These are phyloP conservation scores for Barypeithes pellucidus DNA, from an alignment of 2,888 invertebrate genomes.

Conservation along the genomic window DNA sequence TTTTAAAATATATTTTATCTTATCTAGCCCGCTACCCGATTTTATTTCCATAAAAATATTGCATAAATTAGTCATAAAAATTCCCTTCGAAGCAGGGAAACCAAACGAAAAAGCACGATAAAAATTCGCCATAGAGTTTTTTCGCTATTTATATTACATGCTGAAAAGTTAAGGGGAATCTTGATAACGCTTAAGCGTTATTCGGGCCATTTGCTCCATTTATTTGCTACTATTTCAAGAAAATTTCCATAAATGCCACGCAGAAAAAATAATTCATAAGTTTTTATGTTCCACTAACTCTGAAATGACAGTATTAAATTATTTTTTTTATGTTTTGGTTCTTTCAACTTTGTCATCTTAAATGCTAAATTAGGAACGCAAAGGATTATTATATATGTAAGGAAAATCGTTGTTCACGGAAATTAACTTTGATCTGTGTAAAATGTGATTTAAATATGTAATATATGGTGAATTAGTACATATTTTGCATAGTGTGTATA, in stretches of 20 bases:
- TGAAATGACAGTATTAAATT: slow-evolving; percentile 21
- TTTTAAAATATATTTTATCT: slow-evolving; percentile 44
- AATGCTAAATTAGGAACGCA: background rate
- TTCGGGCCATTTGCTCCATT: slow-evolving; percentile 65
- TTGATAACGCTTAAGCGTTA: slow-evolving; percentile 57
- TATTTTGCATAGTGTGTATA: too few species aligned
- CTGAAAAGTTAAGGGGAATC: slow-evolving; percentile 52
- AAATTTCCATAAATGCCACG: slow-evolving; percentile 64
- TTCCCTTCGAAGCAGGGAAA: slow-evolving; percentile 37
- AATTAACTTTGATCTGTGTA: too few species aligned
- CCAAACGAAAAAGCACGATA: slow-evolving; percentile 44
- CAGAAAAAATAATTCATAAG: slow-evolving; percentile 58
- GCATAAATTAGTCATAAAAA: slow-evolving; percentile 51
- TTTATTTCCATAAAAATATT: slow-evolving; percentile 43
- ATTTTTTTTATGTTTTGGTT: slow-evolving; percentile 15
- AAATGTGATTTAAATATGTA: too few species aligned
- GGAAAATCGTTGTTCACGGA: background rate
- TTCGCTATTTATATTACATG: slow-evolving; percentile 50
- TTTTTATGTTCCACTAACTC: slow-evolving; percentile 25
- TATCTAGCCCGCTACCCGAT: slow-evolving; percentile 39
- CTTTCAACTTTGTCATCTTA: slow-evolving; percentile 8
- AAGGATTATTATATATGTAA: background rate
- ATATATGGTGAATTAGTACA: too few species aligned
- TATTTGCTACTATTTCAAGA: slow-evolving; percentile 63
- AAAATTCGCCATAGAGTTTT: slow-evolving; percentile 45